Conservation (phyloP, 23 tunicate species). For the Botrylloides violaceus region DNA sequence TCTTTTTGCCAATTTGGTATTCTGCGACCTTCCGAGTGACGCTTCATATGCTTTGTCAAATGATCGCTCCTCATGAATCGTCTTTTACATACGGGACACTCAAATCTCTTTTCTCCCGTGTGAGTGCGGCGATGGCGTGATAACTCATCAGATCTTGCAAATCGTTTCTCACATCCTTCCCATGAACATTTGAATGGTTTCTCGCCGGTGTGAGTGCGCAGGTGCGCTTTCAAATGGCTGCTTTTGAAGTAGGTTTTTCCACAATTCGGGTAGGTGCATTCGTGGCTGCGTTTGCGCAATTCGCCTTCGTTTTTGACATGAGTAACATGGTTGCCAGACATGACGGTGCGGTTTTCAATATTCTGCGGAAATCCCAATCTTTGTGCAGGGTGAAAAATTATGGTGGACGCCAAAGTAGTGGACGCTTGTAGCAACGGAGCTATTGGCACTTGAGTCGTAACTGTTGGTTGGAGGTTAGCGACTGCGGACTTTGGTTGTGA, state of each 20-base stretch:
- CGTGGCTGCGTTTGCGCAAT: slow-evolving; percentile 60
- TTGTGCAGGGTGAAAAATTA: neutral
- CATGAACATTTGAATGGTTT: slow-evolving; percentile 87
- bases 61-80: slow-evolving; percentile 97
- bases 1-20: slow-evolving; percentile 96
- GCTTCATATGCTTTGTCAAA: slow-evolving; percentile 91
- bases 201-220: slow-evolving; percentile 98
- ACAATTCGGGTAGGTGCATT: slow-evolving; percentile 71
- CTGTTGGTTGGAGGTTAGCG: neutral
- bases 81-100: slow-evolving; percentile 86
- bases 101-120: slow-evolving; percentile 95
- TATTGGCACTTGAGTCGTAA: slow-evolving; percentile 7
- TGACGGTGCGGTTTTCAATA: neutral
- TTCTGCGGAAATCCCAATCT: neutral
- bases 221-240: slow-evolving; percentile 92
- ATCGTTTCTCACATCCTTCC: slow-evolving; percentile 89
- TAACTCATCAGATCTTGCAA: slow-evolving; percentile 95
- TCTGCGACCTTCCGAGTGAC: slow-evolving; percentile 77
- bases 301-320: slow-evolving; percentile 13
- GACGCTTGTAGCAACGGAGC: slow-evolving; percentile 21
- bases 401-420: slow-evolving; percentile 13
- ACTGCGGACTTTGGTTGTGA: slow-evolving; percentile 4
- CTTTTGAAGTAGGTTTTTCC: slow-evolving; percentile 96
- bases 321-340: neutral
- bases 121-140: slow-evolving; percentile 91